A percentile compares a stretch with the other conserved stretches of the same genome.
Evolutionary conservation across 2,797 vertebrate genomes (phyloP).

Genomic region (Phrynocephalus vlangalii): DNA sequence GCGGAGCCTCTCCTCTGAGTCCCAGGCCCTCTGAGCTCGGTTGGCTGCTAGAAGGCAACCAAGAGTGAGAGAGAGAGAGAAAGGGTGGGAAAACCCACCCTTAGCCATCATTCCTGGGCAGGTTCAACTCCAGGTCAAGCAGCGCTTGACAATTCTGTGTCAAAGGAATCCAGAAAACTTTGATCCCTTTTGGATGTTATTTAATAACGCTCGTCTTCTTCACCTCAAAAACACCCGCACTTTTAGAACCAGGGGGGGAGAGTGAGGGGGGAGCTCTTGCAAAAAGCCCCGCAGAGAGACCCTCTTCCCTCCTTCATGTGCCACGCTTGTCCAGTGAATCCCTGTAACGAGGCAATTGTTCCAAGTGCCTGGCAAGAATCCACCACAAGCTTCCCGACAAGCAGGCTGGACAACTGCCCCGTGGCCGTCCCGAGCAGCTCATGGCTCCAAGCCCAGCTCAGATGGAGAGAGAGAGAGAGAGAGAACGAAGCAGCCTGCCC

Average conservation of each 20-base stretch:
- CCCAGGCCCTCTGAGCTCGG: too few relatives aligned
- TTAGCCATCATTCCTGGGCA: neutral
- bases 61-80: too few relatives aligned
- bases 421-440: neutral
- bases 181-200: neutral
- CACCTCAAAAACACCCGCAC: neutral
- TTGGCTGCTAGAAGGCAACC: too few relatives aligned
- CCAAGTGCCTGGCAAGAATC: neutral
- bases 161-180: conserved; percentile 32
- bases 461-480: too few relatives aligned
- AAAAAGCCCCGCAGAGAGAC: too few relatives aligned
- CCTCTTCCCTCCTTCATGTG: neutral
- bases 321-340: neutral
- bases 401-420: neutral
- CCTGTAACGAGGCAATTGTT: neutral
- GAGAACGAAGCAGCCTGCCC: neutral
- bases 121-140: neutral
- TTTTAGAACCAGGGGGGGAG: neutral
- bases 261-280: too few relatives aligned
- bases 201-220: neutral
- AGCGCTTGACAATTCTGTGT: neutral
- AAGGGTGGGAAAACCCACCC: neutral
- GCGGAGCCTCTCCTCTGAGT: too few relatives aligned
- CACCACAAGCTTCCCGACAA: neutral
- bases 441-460: neutral